Percentiles rank a stretch among this genome's conserved stretches.
Conservation (phyloP, 2,888 invertebrate genomes). For the Drosophila acutilabella region DNA sequence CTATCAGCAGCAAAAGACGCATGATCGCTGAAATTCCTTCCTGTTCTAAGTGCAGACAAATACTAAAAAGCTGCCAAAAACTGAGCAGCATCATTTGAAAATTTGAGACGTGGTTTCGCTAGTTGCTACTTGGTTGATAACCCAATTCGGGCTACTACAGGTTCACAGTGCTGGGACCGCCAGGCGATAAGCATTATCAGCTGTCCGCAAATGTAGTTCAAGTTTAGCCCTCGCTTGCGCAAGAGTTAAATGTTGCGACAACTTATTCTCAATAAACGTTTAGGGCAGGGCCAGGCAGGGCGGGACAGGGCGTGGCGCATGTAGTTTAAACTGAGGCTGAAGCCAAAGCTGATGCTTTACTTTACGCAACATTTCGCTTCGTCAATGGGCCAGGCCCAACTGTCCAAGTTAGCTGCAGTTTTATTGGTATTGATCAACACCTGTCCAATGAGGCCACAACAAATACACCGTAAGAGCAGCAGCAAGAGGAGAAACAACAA, state of each 20-base stretch:
- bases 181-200: constrained; percentile 41
- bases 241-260: constrained; percentile 40
- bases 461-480: constrained; percentile 3
- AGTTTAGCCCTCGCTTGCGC: constrained; percentile 60
- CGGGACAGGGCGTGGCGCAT: constrained; percentile 12
- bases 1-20: constrained; percentile 38
- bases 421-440: constrained; percentile 61
- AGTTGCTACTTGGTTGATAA: constrained; percentile 51
- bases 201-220: constrained; percentile 50
- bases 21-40: constrained; percentile 44
- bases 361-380: constrained; percentile 53
- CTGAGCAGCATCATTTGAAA: constrained; percentile 6
- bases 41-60: constrained; percentile 54
- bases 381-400: constrained; percentile 48
- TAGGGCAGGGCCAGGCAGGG: constrained; percentile 1
- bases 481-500: background rate
- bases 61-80: constrained; percentile 64
- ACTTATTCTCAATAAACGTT: constrained; percentile 44
- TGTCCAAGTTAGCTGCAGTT: constrained; percentile 58
- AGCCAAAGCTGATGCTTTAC: constrained; percentile 2
- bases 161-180: constrained; percentile 39
- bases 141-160: constrained; percentile 44
- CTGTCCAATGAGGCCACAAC: constrained; percentile 73
- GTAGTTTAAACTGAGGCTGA: background rate
- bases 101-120: constrained; percentile 9